phyloP scores from a whole-genome alignment of 2,113 vertebrate genomes.

The Ameiurus melas region DNA sequence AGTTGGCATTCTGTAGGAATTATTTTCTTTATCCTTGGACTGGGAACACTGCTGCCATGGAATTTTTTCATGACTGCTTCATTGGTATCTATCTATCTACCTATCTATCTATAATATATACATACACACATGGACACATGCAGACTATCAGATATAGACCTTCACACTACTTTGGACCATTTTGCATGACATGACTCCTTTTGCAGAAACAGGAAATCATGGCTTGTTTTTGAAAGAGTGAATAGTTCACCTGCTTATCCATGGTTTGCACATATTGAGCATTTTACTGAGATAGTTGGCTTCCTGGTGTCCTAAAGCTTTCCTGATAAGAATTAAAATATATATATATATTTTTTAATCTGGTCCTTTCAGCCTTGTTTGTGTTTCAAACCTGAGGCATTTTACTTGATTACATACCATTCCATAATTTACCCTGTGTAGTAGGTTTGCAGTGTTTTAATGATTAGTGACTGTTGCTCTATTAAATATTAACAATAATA shows the following conservation, averaged over 20 bases:
- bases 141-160: background rate
- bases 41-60: slow-evolving; percentile 88
- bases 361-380: background rate
- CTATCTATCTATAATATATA: background rate
- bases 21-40: slow-evolving; percentile 83
- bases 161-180: background rate
- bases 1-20: slow-evolving; percentile 77
- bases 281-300: background rate
- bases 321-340: background rate
- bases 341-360: too few species aligned
- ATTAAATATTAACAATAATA: background rate
- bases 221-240: background rate
- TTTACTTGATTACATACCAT: background rate
- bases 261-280: background rate
- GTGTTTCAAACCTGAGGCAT: background rate
- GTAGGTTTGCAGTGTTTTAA: background rate
- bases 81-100: slow-evolving; percentile 68
- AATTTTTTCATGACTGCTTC: slow-evolving; percentile 91
- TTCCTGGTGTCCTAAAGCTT: background rate
- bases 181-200: background rate
- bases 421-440: background rate
- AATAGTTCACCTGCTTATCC: background rate
- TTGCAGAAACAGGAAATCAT: background rate
- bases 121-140: too few species aligned
- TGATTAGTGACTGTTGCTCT: background rate